Base-by-base conservation (phyloP, 1,140 invertebrate genomes). In the Thalassaphorura encarpata region DNA sequence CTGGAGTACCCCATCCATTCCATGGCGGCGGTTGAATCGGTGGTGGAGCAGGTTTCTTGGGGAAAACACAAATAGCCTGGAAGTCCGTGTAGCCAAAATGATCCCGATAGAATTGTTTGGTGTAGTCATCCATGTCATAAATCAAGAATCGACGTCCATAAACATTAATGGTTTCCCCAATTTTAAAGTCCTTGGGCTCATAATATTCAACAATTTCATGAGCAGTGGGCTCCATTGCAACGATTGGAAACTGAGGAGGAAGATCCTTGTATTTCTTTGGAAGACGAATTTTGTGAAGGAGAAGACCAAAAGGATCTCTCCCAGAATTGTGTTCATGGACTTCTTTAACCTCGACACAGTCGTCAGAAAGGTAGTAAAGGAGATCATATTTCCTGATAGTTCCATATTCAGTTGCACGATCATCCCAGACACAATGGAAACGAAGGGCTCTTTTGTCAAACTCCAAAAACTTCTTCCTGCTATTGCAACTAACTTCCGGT, bases 351-450 rank as follows among this genome's bases (percentile, higher is more conserved):
- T 85, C 78, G 46, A 91, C 76, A 0, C 82, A 86, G 66, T 91
- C 84, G 69, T 91, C 85, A 42, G 78, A 78, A 15, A 91, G 71
- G 68, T 84, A 89, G 69, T 88, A 92, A 66, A 82, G 69, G 52
- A 88, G 70, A 54, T 77, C 76, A 66, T 80, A 85, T 52, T 73
- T 71, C 41, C 69, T 75, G 49, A 77, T 68, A 66, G 83, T 80
- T 2, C 81, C 82, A 66, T 75, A 78, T 69, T 80, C 76, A 2
- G 71, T 72, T 53, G 81, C 78, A 27, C 79, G 71, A 51, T 86
- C 81, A 67, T 89, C 83, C 84, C 85, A 89, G 1, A 82, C 74
- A 24, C 83, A 82, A 59, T 82, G 79, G 68, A 91, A 91, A 41
- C 84, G 80, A 13, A 89, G 70, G 36, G 85, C 73, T 76, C 84